Evolutionary conservation across 2,797 vertebrate genomes (phyloP).

Genomic region (Pteropus rufus): DNA sequence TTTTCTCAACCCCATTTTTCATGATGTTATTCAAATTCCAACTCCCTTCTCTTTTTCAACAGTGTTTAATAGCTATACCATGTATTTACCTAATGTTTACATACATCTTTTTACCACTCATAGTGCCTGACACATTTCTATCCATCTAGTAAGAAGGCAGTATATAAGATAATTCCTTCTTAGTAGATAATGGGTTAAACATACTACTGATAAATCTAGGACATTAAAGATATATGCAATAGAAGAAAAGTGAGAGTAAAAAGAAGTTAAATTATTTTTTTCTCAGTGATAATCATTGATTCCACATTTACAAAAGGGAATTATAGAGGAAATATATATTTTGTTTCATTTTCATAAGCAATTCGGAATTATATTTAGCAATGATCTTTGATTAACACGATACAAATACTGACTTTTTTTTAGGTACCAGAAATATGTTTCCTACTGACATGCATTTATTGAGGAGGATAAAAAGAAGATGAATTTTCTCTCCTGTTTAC

Average conservation of each 20-base stretch:
- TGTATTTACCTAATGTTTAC: background rate
- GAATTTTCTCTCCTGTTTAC: background rate
- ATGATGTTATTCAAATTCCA: background rate
- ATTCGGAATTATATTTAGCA: background rate
- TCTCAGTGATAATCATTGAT: background rate
- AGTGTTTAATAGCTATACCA: background rate
- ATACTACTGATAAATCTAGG: background rate
- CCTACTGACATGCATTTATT: background rate
- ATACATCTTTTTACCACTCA: background rate
- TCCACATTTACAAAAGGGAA: background rate
- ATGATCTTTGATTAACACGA: background rate
- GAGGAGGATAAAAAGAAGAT: background rate
- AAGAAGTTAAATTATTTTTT: background rate
- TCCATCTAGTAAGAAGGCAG: background rate
- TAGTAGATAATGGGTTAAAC: background rate
- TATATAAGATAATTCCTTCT: background rate
- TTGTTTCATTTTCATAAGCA: background rate
- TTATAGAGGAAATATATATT: background rate
- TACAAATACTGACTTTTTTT: background rate
- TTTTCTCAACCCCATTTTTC: background rate
- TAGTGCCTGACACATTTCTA: background rate
- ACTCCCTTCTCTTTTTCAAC: background rate
- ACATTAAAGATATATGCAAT: background rate
- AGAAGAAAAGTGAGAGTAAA: background rate
- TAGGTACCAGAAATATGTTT: background rate